Percentiles rank a stretch among this genome's conserved stretches.
Conservation (phyloP, 2,113 vertebrate species). For the Castor canadensis region DNA sequence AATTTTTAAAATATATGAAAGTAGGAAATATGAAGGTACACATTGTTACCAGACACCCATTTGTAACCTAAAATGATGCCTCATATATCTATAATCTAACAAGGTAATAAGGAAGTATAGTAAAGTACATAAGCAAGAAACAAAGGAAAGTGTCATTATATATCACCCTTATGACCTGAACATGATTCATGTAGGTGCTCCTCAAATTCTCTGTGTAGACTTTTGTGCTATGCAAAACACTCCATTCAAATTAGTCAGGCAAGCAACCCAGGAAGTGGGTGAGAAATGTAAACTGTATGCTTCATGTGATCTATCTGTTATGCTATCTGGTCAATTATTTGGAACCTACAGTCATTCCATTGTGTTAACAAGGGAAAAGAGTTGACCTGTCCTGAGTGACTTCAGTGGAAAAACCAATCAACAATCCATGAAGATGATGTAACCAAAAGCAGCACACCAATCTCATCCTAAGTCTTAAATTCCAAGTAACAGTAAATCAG, state of each 20-base stretch:
- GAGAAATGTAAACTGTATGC: slow-evolving; percentile 72
- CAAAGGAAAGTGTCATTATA: neutral
- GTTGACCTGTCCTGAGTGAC: slow-evolving; percentile 73
- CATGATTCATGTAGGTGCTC: slow-evolving; percentile 18
- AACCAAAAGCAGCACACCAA: slow-evolving; percentile 81
- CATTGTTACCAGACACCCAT: neutral
- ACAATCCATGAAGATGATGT: slow-evolving; percentile 80
- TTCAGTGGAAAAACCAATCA: slow-evolving; percentile 71
- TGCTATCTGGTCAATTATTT: slow-evolving; percentile 79
- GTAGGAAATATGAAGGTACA: neutral
- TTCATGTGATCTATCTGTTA: slow-evolving; percentile 74
- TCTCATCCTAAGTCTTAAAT: slow-evolving; percentile 74
- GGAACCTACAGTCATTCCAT: slow-evolving; percentile 67
- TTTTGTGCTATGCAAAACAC: slow-evolving; percentile 61
- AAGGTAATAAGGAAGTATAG: slow-evolving; percentile 26
- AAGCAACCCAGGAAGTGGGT: slow-evolving; percentile 29
- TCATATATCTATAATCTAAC: neutral
- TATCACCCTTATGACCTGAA: neutral
- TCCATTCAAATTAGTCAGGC: neutral
- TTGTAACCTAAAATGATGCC: neutral
- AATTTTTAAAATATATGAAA: neutral
- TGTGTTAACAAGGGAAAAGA: slow-evolving; percentile 62
- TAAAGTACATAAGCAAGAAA: neutral
- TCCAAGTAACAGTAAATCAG: slow-evolving; percentile 79
- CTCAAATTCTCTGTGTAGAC: slow-evolving; percentile 61